Percentiles rank a stretch among this genome's conserved stretches.
phyloP scores from a whole-genome alignment of 2,888 invertebrate genomes.

The Ophioninae sp. region DNA sequence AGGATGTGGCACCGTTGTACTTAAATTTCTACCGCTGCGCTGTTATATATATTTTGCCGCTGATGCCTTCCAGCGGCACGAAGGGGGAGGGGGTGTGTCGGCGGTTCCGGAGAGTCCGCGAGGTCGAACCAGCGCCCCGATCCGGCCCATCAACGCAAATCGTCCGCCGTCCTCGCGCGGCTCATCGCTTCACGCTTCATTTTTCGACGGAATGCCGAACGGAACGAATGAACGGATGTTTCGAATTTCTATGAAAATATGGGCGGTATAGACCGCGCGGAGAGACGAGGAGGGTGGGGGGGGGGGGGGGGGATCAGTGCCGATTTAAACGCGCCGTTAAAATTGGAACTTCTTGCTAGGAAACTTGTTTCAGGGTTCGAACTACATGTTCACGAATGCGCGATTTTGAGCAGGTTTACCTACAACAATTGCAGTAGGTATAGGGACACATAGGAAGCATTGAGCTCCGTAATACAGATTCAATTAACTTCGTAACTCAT shows the following conservation, averaged over 20 bases:
- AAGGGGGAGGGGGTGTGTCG: slow-evolving; percentile 20
- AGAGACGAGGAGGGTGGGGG: no score
- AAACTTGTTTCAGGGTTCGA: no score
- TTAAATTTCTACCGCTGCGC: slow-evolving; percentile 48
- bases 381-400: no score
- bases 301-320: not conserved
- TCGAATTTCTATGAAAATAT: slow-evolving; percentile 50
- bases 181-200: slow-evolving; percentile 53
- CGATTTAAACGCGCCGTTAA: not conserved
- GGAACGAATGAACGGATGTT: slow-evolving; percentile 39
- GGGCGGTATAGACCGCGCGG: not conserved
- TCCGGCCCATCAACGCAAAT: slow-evolving; percentile 48
- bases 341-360: no score
- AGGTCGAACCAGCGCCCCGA: slow-evolving; percentile 31
- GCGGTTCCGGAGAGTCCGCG: slow-evolving; percentile 49
- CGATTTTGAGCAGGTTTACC: no score
- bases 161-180: slow-evolving; percentile 20
- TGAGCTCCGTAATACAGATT: no score
- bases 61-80: slow-evolving; percentile 44
- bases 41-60: slow-evolving; percentile 49
- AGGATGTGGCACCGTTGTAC: slow-evolving; percentile 52
- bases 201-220: slow-evolving; percentile 49
- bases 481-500: no score
- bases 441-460: no score
- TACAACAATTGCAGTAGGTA: no score